phyloP scores from a whole-genome alignment of 2,797 vertebrate species.

The Steatocranus sp. region DNA sequence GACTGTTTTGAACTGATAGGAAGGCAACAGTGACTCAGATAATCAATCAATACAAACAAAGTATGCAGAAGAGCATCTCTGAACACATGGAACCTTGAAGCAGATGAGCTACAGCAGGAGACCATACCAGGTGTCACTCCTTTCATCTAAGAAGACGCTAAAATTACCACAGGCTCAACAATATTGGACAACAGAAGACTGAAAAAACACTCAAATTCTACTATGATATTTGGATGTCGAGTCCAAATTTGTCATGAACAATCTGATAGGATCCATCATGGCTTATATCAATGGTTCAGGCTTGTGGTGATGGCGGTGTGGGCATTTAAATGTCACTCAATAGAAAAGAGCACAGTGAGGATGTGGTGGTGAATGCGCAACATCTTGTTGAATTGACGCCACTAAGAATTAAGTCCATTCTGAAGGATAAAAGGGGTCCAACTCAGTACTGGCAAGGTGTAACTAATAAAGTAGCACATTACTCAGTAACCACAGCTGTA shows the following conservation, averaged over 20 bases:
- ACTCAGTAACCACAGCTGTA: fast-evolving
- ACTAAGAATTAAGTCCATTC: neutral
- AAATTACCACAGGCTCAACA: neutral
- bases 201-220: neutral
- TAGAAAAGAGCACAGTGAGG: neutral
- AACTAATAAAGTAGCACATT: neutral
- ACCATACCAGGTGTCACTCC: neutral
- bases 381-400: neutral
- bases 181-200: neutral
- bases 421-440: neutral
- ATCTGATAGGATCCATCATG: neutral
- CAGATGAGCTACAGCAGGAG: neutral
- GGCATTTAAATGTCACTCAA: neutral
- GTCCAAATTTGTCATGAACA: constrained; percentile 12
- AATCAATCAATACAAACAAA: neutral
- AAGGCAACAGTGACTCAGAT: neutral
- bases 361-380: fast-evolving
- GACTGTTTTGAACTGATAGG: neutral
- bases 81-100: neutral
- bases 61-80: neutral
- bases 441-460: neutral
- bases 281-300: neutral
- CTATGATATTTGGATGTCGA: neutral
- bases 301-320: neutral
- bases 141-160: fast-evolving